Evolutionary conservation across 2,888 invertebrate species (phyloP), one percentile per base, ranked within the genome.

Genomic region (Heliothis peltigera): DNA sequence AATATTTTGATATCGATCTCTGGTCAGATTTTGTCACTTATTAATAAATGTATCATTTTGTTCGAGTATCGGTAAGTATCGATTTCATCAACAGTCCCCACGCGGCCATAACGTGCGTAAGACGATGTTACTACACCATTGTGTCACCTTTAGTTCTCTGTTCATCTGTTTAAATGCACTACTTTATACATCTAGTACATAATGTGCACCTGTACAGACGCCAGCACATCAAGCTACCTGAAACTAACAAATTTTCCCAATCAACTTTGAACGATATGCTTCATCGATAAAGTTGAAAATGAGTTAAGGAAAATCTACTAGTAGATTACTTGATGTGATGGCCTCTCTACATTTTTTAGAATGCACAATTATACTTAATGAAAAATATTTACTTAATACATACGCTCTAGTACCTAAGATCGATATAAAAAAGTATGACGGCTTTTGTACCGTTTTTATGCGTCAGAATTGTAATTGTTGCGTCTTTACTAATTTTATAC

Each of bases 191-290:
- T 39, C 39, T 10, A 39, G 39, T 39, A 39, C 15, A 39, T 39
- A 39, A 39, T 39, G n/a, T 39, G n/a, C 75, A 75, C 64, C 73
- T 73, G 77, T 55, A 65, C n/a, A n/a, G n/a, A n/a, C n/a, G n/a
- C n/a, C n/a, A n/a, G n/a, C n/a, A n/a, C n/a, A n/a, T n/a, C n/a
- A n/a, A n/a, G n/a, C n/a, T n/a, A n/a, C n/a, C n/a, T n/a, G n/a
- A n/a, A n/a, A n/a, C n/a, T n/a, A n/a, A n/a, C n/a, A n/a, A n/a
- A n/a, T n/a, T n/a, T n/a, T n/a, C n/a, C n/a, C n/a, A n/a, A n/a
- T n/a, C n/a, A n/a, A n/a, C n/a, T n/a, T n/a, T n/a, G n/a, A n/a
- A n/a, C n/a, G n/a, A n/a, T n/a, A n/a, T n/a, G n/a, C n/a, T n/a
- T n/a, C n/a, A n/a, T n/a, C n/a, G n/a, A n/a, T n/a, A n/a, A n/a